A percentile compares a stretch with the other conserved stretches of the same genome.
Evolutionary conservation across 1,140 invertebrate genomes (phyloP).

Genomic region (Xylocopa sonorina): DNA sequence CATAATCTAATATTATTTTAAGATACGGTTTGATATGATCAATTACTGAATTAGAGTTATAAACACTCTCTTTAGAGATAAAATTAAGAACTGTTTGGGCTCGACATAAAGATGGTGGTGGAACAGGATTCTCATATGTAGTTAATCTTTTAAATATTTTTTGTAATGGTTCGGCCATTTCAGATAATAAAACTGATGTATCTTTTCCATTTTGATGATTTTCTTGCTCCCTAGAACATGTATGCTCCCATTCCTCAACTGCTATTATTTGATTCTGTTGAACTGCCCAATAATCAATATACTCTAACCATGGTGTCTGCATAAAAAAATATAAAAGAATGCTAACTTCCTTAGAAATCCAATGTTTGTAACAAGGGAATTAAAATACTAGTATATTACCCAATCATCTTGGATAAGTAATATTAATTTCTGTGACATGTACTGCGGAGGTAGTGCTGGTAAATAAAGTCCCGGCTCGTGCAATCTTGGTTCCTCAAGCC

Average conservation of each 20-base stretch:
- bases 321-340: slow-evolving; percentile 7
- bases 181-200: slow-evolving; percentile 56
- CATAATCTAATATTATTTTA: slow-evolving; percentile 83
- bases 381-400: slow-evolving; percentile 67
- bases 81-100: slow-evolving; percentile 60
- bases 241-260: slow-evolving; percentile 80
- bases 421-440: slow-evolving; percentile 84
- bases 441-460: slow-evolving; percentile 88
- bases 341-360: background rate
- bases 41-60: slow-evolving; percentile 71
- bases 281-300: slow-evolving; percentile 84
- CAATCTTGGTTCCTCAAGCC: slow-evolving; percentile 90
- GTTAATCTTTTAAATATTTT: slow-evolving; percentile 83
- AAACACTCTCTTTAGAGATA: slow-evolving; percentile 73
- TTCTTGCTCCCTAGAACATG: slow-evolving; percentile 57
- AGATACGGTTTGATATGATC: slow-evolving; percentile 82
- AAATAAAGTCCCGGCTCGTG: slow-evolving; percentile 87
- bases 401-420: slow-evolving; percentile 82
- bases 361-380: background rate
- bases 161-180: slow-evolving; percentile 79
- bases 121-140: slow-evolving; percentile 85
- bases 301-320: slow-evolving; percentile 86
- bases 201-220: slow-evolving; percentile 51
- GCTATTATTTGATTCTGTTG: slow-evolving; percentile 81
- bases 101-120: slow-evolving; percentile 79